Percentiles rank a stretch among this genome's conserved stretches.
phyloP scores from a whole-genome alignment of 2,888 invertebrate species.

The Drosophila phalerata region DNA sequence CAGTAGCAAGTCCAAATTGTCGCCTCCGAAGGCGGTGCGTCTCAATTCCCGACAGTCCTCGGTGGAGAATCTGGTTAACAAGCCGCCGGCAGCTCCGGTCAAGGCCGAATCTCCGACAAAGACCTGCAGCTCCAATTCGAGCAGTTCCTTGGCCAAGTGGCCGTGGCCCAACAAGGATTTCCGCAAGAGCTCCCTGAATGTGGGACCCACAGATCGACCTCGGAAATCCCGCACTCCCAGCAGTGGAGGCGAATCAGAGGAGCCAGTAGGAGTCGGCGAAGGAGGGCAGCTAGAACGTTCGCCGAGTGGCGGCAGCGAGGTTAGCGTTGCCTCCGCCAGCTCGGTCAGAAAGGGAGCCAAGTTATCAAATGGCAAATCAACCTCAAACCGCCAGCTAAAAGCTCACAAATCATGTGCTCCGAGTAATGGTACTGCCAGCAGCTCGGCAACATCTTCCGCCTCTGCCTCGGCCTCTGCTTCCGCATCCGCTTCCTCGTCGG shows the following conservation, averaged over 20 bases:
- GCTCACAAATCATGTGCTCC: conserved; percentile 60
- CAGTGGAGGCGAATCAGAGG: conserved; percentile 84
- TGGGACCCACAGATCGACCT: conserved; percentile 86
- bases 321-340: conserved; percentile 85
- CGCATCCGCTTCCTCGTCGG: conserved; percentile 66
- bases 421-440: conserved; percentile 77
- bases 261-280: conserved; percentile 36
- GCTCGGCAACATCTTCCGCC: conserved; percentile 71
- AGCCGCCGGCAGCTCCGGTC: conserved; percentile 67
- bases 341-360: conserved; percentile 80
- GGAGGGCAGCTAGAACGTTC: conserved; percentile 81
- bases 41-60: conserved; percentile 82
- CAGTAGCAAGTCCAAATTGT: conserved; percentile 78
- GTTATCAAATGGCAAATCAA: conserved; percentile 59
- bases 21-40: conserved; percentile 81
- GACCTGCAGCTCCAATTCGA: conserved; percentile 74
- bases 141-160: conserved; percentile 80
- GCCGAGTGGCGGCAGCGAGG: conserved; percentile 86
- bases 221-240: conserved; percentile 85
- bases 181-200: conserved; percentile 90
- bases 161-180: conserved; percentile 90
- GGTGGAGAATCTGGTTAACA: conserved; percentile 80
- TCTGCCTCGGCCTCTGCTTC: conserved; percentile 85
- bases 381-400: conserved; percentile 81
- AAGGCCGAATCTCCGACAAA: conserved; percentile 85